phyloP scores from a whole-genome alignment of 2,113 vertebrate genomes.

The Hyperoodon ampullatus region DNA sequence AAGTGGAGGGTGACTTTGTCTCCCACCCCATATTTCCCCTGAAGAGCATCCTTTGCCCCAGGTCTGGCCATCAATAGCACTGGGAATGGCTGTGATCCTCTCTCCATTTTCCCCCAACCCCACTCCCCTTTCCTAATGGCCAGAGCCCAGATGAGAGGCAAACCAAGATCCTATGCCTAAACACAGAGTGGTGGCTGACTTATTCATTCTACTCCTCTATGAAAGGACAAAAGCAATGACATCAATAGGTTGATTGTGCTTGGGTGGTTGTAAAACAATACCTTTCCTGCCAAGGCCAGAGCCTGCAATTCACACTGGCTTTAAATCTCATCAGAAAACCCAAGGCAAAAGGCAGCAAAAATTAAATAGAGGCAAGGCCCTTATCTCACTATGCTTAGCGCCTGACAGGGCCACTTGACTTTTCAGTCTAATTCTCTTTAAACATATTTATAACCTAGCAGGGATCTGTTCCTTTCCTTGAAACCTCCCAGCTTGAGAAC shows the following conservation, averaged over 20 bases:
- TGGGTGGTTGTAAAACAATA: not conserved
- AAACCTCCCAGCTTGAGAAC: not conserved
- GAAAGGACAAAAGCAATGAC: not conserved
- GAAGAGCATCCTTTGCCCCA: not conserved
- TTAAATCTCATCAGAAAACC: slow-evolving; percentile 1
- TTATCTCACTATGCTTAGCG: not conserved
- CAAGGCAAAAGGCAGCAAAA: not conserved
- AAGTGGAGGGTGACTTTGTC: not conserved
- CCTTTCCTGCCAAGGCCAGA: not conserved
- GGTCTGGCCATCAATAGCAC: not conserved
- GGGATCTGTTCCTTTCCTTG: not conserved
- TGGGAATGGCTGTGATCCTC: not conserved
- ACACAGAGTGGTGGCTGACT: not conserved
- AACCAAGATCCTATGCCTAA: not conserved
- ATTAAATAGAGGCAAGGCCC: not conserved
- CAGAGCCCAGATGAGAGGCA: not conserved
- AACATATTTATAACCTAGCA: not conserved
- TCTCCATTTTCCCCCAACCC: not conserved
- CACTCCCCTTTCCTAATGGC: not conserved
- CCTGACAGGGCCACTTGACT: not conserved
- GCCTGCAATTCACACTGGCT: not conserved
- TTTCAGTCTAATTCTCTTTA: not conserved
- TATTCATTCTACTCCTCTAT: not conserved
- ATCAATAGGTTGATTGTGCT: not conserved
- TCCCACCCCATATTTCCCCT: not conserved